phyloP scores from a whole-genome alignment of 2,888 invertebrate genomes.

The Leucoma salicis region DNA sequence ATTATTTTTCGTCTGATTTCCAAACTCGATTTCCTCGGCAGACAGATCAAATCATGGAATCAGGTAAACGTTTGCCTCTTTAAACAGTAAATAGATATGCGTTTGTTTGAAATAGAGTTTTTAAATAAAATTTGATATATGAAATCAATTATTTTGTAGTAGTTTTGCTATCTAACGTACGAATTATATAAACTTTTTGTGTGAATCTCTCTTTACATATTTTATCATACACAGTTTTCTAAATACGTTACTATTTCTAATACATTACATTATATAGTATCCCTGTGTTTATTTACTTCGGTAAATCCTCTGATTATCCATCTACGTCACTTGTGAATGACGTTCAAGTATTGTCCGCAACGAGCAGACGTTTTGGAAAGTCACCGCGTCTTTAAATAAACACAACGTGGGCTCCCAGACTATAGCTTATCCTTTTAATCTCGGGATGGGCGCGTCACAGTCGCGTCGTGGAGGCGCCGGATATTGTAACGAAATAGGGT shows the following conservation, averaged over 20 bases:
- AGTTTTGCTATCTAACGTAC: no score
- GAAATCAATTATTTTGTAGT: no score
- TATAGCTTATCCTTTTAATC: slow-evolving; percentile 32
- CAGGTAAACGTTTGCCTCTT: slow-evolving; percentile 6
- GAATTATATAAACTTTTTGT: no score
- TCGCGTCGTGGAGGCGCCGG: slow-evolving; percentile 47
- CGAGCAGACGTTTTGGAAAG: slow-evolving; percentile 12
- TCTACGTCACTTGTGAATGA: slow-evolving; percentile 2
- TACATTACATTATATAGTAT: no score
- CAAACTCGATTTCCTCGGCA: slow-evolving; percentile 29
- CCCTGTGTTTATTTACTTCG: background rate
- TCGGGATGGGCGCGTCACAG: slow-evolving; percentile 44
- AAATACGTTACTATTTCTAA: no score
- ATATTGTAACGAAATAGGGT: slow-evolving; percentile 15
- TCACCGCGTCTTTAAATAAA: slow-evolving; percentile 30
- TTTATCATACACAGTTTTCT: no score
- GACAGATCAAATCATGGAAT: slow-evolving; percentile 31
- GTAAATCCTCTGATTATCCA: background rate
- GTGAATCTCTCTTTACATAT: no score
- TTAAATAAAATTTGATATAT: no score
- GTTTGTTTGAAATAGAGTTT: no score
- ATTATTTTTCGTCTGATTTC: slow-evolving; percentile 13
- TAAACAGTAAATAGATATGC: no score
- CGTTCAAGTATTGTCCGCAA: slow-evolving; percentile 3
- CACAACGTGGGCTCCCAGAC: slow-evolving; percentile 26